Conservation (phyloP, 1,140 invertebrate genomes). For the Drosophila chauvacae region DNA sequence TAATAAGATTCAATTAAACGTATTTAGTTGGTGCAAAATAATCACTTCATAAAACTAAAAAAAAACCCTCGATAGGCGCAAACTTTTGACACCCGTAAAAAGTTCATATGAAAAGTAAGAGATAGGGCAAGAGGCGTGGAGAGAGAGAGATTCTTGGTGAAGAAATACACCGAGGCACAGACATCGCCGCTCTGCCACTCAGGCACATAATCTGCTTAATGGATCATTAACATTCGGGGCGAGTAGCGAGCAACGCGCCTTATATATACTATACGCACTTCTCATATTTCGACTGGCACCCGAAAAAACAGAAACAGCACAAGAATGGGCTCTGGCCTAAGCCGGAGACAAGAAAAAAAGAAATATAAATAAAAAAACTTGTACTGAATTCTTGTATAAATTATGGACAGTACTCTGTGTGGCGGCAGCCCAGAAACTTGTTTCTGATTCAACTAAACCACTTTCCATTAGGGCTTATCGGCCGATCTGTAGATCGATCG, state of each 20-base stretch:
- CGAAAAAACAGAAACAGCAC: conserved; percentile 34
- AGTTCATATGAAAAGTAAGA: conserved; percentile 2
- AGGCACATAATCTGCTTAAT: conserved; percentile 79
- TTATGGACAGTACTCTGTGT: conserved; percentile 49
- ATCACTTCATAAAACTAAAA: conserved; percentile 47
- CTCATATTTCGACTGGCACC: conserved; percentile 52
- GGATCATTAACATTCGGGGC: conserved; percentile 77
- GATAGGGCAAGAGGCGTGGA: conserved; percentile 23
- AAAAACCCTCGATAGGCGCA: neutral
- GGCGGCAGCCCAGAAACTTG: conserved; percentile 53
- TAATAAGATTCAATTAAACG: conserved; percentile 65
- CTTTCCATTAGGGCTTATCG: conserved; percentile 48
- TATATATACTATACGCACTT: conserved; percentile 41
- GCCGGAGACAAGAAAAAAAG: conserved; percentile 14
- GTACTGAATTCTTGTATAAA: conserved; percentile 71
- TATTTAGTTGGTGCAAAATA: conserved; percentile 42
- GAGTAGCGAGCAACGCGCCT: conserved; percentile 36
- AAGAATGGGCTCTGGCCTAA: conserved; percentile 43
- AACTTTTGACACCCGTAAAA: conserved; percentile 37
- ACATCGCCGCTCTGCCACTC: conserved; percentile 43
- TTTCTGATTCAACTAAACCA: conserved; percentile 52
- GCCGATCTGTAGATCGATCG: conserved; percentile 33
- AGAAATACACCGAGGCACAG: conserved; percentile 36
- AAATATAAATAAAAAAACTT: conserved; percentile 34
- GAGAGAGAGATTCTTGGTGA: conserved; percentile 38